These are phyloP conservation scores for Poeciliopsis turneri DNA, from an alignment of 2,797 vertebrate species.

Conservation along the genomic window DNA sequence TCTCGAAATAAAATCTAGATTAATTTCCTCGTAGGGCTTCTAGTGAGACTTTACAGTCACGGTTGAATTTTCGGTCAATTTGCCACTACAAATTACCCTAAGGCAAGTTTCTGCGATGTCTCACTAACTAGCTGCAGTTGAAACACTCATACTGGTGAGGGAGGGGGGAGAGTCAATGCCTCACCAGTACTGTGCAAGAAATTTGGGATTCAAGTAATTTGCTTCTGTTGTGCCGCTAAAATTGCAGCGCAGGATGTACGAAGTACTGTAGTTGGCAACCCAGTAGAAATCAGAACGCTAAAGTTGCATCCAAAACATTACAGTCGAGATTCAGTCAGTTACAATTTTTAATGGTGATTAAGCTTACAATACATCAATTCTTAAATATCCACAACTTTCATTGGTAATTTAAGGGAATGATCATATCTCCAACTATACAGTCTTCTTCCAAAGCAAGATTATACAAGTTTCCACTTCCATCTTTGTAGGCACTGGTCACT, in stretches of 20 bases:
- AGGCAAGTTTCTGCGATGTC: neutral
- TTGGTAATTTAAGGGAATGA: conserved; percentile 69
- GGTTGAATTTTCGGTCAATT: neutral
- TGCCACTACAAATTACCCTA: neutral
- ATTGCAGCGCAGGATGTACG: neutral
- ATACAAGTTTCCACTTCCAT: conserved; percentile 80
- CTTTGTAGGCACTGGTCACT: conserved; percentile 88
- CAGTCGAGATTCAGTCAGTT: neutral
- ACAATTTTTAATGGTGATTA: neutral
- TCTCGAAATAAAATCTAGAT: neutral
- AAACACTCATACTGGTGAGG: too few relatives aligned
- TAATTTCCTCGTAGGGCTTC: neutral
- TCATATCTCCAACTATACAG: conserved; percentile 85
- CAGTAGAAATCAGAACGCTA: neutral
- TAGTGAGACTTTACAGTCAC: neutral
- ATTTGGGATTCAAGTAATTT: too few relatives aligned
- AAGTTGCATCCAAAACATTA: neutral
- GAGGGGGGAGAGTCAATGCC: too few relatives aligned
- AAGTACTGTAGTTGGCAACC: neutral
- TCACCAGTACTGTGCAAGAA: too few relatives aligned
- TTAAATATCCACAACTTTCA: neutral
- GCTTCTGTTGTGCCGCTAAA: neutral
- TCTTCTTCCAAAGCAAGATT: conserved; percentile 88
- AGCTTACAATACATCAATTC: neutral
- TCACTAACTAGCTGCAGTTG: neutral